Evolutionary conservation across 2,113 vertebrate species (phyloP), one percentile per base, ranked within the genome.

Genomic region (Catharus bicknelli): DNA sequence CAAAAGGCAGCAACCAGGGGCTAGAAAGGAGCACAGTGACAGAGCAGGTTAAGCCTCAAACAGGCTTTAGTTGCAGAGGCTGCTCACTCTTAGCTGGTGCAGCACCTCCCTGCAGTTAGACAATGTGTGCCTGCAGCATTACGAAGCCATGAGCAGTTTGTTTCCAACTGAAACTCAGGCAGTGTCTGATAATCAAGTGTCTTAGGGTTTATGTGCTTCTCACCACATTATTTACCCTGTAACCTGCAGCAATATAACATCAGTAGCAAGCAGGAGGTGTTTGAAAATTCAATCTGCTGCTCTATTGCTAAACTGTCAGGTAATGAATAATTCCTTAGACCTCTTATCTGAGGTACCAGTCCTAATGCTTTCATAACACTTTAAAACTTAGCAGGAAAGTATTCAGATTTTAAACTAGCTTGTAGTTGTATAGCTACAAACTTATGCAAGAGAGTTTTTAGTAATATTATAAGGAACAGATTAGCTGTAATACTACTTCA

Each of bases 41-140:
- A 48, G 57, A 59, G 53, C 17, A 75, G 42, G 40, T 43, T 64
- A 61, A 76, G 13, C 32, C n/a, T 40, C 29, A 45, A 6, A 64
- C 6, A 75, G 47, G 4, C 7, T 70, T 36, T 2, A 1, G 21
- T 55, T 63, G 48, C 30, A 67, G 66, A 57, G 40, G 16, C 16
- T 82, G 23, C n/a, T 79, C 20, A 2, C 16, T 68, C 26, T 59
- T 0, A 0, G 23, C 22, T 13, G 11, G 10, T 5, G 13, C 55
- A 36, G 40, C 20, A 43, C 17, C 13, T 59, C 36, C 16, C 18
- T 75, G 32, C 57, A 63, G 51, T 23, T 34, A 7, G 1, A 38
- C 16, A 21, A 10, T 10, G 26, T 0, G 1, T 0, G 0, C 7
- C 26, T 34, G 8, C 9, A 62, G 13, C 21, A 9, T 13, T 51